Base-by-base conservation (phyloP, 2,888 invertebrate genomes). In the Drosophila flavopinicola region DNA sequence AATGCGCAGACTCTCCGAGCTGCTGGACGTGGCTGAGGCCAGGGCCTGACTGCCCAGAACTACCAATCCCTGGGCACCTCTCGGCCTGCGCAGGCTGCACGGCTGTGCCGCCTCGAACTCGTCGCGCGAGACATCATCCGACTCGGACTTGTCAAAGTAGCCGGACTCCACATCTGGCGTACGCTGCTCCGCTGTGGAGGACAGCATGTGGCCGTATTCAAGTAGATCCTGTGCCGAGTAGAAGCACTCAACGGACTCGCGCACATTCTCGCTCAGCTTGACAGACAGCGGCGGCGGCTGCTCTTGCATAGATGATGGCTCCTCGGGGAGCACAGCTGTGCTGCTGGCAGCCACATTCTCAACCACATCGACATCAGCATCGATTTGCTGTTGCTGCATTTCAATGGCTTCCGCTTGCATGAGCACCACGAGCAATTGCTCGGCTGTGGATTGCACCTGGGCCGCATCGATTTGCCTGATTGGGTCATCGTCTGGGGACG, bases 91-190 rank as follows among this genome's bases (percentile, higher is more conserved):
- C 56, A 52, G 6, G 25, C 42, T 27, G 33, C 44, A 20, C 9
- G 57, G 29, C 6, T 73, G 59, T 2, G 73, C 70, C 6, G n/a
- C n/a, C n/a, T 85, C 87, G 44, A 73, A 75, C 15, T 88, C 88
- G 11, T 88, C 89, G n/a, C 85, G 79, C 0, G 89, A 89, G 15
- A 76, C 68, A 56, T 88, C 88, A 38, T 88, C 88, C 24, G 87
- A 87, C 53, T 89, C 89, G 32, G 89, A 89, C 30, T 86, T 88
- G 33, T 89, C 88, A 51, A 88, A 89, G 39, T 87, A 89, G 1
- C 88, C 89, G 0, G 88, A 89, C 44, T 89, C 88, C 4, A 88
- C 80, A 25, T 88, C 89, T 1, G 88, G 86, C 1, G 88, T 88
- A 44, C 82, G 85, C 10, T 79, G 83, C 23, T 80, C 79, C 7